Base-by-base conservation (phyloP, 2,888 invertebrate species). In the Rugalucina vietnamica region DNA sequence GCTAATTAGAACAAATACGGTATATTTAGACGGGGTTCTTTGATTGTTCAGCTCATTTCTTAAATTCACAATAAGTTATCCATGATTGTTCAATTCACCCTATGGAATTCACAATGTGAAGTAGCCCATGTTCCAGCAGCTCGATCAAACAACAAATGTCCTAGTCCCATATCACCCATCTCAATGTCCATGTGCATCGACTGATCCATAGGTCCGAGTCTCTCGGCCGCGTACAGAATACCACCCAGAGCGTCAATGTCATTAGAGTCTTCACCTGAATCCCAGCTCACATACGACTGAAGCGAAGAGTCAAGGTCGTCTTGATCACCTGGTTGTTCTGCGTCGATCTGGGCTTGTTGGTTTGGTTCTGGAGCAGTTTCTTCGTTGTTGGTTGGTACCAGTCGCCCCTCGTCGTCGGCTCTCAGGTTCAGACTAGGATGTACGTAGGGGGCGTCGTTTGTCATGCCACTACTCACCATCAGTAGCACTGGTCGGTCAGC, bases 161-260 rank as follows among this genome's bases (percentile, higher is more conserved):
- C 87, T n/a, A 87, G 74, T 12, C 87, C 87, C 85, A 87, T 85
- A 43, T 87, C 87, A 32, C 87, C 87, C 87, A 87, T 87, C 71
- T 87, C 87, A 3, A 87, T 83, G 54, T 87, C 87, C n/a, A 87
- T 50, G 75, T 85, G 71, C n/a, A 78, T 78, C 5, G 85, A 54
- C 75, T 87, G 85, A 37, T 87, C 83, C 27, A 83, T 85, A 10
- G 87, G 87, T 49, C 83, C 60, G 29, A 87, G 50, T 27, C 54
- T 50, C 65, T 87, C 74, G 1, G 87, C 76, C 12, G 87, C 87
- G 82, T 81, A 87, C 73, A 87, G 60, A 29, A 87, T 84, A 75
- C 85, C 85, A 21, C 85, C 83, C 29, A 87, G 73, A 60, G 73
- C 72, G 12, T 87, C 87, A 69, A 83, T 71, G 36, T 81, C 82